Evolutionary conservation across 2,113 vertebrate genomes (phyloP).

Genomic region (Uria lomvia): DNA sequence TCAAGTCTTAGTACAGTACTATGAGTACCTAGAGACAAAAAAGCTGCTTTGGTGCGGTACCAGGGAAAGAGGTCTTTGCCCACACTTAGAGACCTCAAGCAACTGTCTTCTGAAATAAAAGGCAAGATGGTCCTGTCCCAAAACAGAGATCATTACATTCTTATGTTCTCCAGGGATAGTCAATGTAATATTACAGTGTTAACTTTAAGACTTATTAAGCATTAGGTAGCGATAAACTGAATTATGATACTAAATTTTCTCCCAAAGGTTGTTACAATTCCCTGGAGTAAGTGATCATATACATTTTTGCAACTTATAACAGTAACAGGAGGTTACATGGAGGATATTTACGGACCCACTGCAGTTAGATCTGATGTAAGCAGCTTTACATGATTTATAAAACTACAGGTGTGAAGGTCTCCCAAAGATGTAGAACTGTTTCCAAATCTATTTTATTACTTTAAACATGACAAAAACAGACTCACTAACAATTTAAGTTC

Average conservation of each 20-base stretch:
- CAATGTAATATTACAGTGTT: not conserved
- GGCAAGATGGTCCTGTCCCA: not conserved
- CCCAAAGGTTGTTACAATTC: not conserved
- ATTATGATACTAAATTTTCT: not conserved
- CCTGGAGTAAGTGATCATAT: not conserved
- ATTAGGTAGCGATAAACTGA: not conserved
- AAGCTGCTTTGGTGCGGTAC: not conserved
- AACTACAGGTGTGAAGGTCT: not conserved
- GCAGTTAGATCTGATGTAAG: not conserved
- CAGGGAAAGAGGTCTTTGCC: not conserved
- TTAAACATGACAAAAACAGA: not conserved
- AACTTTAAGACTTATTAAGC: not conserved
- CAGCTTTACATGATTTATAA: not conserved
- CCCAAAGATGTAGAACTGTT: not conserved
- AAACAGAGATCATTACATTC: not conserved
- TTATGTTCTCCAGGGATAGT: not conserved
- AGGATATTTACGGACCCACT: not conserved
- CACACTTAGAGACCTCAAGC: not conserved
- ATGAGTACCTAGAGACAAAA: not conserved
- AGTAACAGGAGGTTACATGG: accelerated
- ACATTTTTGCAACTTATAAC: not conserved
- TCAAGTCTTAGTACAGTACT: not conserved
- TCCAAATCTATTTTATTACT: not conserved
- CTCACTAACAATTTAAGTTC: not conserved
- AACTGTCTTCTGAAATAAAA: not conserved